A percentile compares a stretch with the other conserved stretches of the same genome.
Conservation (phyloP, 1,140 invertebrate genomes). For the Goniozus legneri region DNA sequence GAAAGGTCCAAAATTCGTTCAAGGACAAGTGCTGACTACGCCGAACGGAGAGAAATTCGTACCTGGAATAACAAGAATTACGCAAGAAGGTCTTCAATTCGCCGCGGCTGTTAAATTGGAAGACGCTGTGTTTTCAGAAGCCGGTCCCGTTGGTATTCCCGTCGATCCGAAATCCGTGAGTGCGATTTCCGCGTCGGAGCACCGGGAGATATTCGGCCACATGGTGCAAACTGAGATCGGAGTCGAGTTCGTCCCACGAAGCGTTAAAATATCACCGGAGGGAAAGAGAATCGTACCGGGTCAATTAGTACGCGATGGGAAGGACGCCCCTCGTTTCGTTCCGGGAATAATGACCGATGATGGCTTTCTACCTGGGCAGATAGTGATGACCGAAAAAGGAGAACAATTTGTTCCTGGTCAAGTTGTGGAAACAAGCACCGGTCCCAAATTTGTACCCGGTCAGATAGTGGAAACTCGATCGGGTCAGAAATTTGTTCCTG, state of each 20-base stretch:
- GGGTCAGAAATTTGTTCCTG: slow-evolving; percentile 68
- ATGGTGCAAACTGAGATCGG: slow-evolving; percentile 66
- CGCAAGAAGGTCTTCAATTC: slow-evolving; percentile 58
- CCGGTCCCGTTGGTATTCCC: slow-evolving; percentile 55
- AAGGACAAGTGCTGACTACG: slow-evolving; percentile 64
- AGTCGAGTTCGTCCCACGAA: slow-evolving; percentile 69
- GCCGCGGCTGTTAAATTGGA: slow-evolving; percentile 58
- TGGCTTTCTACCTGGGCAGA: slow-evolving; percentile 70
- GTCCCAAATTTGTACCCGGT: slow-evolving; percentile 68
- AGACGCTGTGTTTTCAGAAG: slow-evolving; percentile 58
- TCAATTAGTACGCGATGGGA: slow-evolving; percentile 60
- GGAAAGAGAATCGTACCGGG: slow-evolving; percentile 65
- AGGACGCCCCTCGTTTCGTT: slow-evolving; percentile 64
- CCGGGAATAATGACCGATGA: slow-evolving; percentile 67
- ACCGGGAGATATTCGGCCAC: slow-evolving; percentile 64
- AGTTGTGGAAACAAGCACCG: slow-evolving; percentile 56
- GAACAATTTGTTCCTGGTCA: slow-evolving; percentile 67
- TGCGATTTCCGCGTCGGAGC: slow-evolving; percentile 42
- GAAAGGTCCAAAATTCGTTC: slow-evolving; percentile 63
- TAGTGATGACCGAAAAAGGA: slow-evolving; percentile 65
- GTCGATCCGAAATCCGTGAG: slow-evolving; percentile 60
- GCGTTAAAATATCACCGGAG: slow-evolving; percentile 42
- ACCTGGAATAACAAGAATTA: slow-evolving; percentile 57
- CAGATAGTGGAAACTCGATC: slow-evolving; percentile 67
- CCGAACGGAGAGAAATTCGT: slow-evolving; percentile 59